Evolutionary conservation across 2,888 invertebrate genomes (phyloP).

Genomic region (Plebejus melissa): DNA sequence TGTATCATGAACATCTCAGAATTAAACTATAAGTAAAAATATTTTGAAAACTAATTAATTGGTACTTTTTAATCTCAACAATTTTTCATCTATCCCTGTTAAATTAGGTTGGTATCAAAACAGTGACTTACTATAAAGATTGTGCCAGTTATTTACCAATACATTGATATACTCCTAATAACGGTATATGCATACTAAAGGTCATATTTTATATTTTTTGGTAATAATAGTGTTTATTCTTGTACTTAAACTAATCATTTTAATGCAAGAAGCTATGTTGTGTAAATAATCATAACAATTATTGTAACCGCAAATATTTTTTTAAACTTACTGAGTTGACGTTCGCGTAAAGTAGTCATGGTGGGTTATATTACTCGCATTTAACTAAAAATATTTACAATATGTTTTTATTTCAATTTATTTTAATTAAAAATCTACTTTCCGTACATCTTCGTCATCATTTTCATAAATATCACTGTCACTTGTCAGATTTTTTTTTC

Average conservation of each 20-base stretch:
- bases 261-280: background rate
- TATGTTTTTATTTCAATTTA: constrained; percentile 21
- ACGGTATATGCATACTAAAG: background rate
- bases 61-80: background rate
- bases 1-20: background rate
- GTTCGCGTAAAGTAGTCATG: constrained; percentile 84
- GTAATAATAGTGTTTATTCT: background rate
- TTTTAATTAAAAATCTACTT: constrained; percentile 2
- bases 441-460: constrained; percentile 27
- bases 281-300: background rate
- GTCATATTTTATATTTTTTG: background rate
- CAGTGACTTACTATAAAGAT: background rate
- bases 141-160: background rate
- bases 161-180: background rate
- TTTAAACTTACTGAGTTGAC: constrained; percentile 82
- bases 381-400: constrained; percentile 39
- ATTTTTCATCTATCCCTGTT: background rate
- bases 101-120: background rate
- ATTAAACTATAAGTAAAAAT: background rate
- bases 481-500: constrained; percentile 22
- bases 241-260: background rate
- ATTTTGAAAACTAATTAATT: background rate
- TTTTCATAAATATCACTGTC: constrained; percentile 18
- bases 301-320: background rate
- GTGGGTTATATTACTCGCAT: constrained; percentile 45